Evolutionary conservation across 2,888 invertebrate species (phyloP), one percentile per base, ranked within the genome.

Genomic region (Odontomyia ornata): DNA sequence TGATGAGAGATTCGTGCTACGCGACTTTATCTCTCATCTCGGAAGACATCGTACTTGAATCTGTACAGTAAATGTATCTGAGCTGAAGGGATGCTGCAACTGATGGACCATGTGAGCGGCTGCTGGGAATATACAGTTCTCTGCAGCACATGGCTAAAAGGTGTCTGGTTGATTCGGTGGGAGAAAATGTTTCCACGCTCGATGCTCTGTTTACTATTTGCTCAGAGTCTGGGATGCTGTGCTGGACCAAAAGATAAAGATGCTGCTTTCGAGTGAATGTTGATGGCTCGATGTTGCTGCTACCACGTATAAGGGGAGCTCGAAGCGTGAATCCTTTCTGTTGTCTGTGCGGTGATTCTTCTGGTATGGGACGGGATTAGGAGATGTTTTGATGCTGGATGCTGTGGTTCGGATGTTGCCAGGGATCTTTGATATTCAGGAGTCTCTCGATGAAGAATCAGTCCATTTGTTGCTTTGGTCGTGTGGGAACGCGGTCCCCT

Each of bases 381-480:
- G n/a, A n/a, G 3, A 36, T 36, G 36, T 36, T 36, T 3, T 9
- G 36, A 36, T 3, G 36, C 36, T n/a, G 64, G 46, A 46, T 69
- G 69, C 47, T 69, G 69, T 21, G 25, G 9, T 4, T 23, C 21
- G 47, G 46, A 5, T 69, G 43, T 27, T 30, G 21, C 43, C 5
- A 5, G 1, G 69, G 69, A 69, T 43, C 69, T 46, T 69, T 69
- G 28, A 46, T 25, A 25, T 47, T 69, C 46, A 25, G 47, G 30
- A 15, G 23, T 69, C 25, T 69, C 47, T 46, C 30, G 46, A 47
- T 13, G 2, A 15, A 7, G 23, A 23, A 47, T 69, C 69, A 69
- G 69, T 69, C 46, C 47, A 47, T 13, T 69, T 69, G 69, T 69
- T 69, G 69, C 69, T 23, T 7, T 27, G 5, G 47, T 46, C 46